phyloP scores from a whole-genome alignment of 2,888 invertebrate genomes.

The Scaptomyza cyrtandrae region DNA sequence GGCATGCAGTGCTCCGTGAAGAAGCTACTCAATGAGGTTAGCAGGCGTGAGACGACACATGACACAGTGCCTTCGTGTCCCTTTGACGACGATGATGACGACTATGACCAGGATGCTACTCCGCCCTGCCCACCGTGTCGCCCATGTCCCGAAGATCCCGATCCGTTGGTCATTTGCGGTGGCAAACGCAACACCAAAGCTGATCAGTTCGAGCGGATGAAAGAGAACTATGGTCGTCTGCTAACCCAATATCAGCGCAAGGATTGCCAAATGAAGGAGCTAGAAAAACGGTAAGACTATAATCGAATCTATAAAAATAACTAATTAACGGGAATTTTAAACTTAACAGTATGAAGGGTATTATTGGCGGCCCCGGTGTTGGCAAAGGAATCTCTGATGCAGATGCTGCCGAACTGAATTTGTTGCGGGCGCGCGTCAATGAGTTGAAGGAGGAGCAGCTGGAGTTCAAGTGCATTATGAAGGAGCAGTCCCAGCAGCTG shows the following conservation, averaged over 20 bases:
- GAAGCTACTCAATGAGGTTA: constrained; percentile 68
- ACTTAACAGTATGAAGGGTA: constrained; percentile 66
- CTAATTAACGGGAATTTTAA: background rate
- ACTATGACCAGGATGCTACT: constrained; percentile 8
- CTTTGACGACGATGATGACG: constrained; percentile 34
- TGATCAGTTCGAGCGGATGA: constrained; percentile 78
- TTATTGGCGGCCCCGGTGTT: constrained; percentile 58
- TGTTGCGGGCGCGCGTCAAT: constrained; percentile 77
- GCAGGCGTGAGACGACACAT: constrained; percentile 48
- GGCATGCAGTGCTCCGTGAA: constrained; percentile 76
- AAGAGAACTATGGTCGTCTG: constrained; percentile 81
- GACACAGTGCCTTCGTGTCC: constrained; percentile 12
- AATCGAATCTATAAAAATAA: background rate
- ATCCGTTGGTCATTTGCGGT: constrained; percentile 67
- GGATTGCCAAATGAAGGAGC: constrained; percentile 80
- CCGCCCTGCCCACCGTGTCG: constrained; percentile 9
- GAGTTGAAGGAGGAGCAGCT: constrained; percentile 82
- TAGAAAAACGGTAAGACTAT: constrained; percentile 69
- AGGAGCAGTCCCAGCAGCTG: constrained; percentile 82
- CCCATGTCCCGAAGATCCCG: constrained; percentile 65
- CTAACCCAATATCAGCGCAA: constrained; percentile 80
- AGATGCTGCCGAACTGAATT: constrained; percentile 74
- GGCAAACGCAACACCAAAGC: constrained; percentile 72
- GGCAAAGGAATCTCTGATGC: constrained; percentile 54
- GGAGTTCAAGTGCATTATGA: constrained; percentile 83